Evolutionary conservation across 2,113 vertebrate species (phyloP).

Genomic region (Lophochroa leadbeateri): DNA sequence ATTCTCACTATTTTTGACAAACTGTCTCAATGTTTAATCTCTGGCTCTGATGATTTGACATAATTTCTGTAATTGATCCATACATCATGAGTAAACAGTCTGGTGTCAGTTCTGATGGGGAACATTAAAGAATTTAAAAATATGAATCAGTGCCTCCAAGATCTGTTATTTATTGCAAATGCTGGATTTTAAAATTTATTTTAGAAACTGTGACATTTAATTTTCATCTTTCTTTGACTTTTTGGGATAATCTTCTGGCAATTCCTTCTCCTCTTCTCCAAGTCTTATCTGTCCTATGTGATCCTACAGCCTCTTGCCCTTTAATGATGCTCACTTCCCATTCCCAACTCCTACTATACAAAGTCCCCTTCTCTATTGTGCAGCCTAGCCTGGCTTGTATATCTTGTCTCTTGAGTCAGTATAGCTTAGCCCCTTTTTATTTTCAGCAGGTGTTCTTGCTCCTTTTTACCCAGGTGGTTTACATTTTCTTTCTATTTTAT

Average conservation of each 20-base stretch:
- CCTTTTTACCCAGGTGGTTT: background rate
- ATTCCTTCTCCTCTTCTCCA: background rate
- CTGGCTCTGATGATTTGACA: background rate
- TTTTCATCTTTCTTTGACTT: background rate
- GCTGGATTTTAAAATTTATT: background rate
- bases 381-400: no score
- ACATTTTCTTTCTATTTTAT: background rate
- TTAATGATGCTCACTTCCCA: background rate
- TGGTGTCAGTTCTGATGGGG: background rate
- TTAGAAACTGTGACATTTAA: background rate
- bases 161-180: background rate
- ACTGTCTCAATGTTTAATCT: background rate
- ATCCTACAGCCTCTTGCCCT: background rate
- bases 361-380: accelerated
- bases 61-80: background rate
- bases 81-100: background rate
- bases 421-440: background rate
- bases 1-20: background rate
- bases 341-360: background rate
- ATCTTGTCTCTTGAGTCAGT: background rate
- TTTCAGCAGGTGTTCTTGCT: background rate
- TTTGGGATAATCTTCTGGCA: background rate
- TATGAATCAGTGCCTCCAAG: background rate
- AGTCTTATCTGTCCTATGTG: background rate
- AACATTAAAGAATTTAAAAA: background rate